Evolutionary conservation across 2,113 vertebrate genomes (phyloP), one percentile per base, ranked within the genome.

Genomic region (Cyprinodon variegatus): DNA sequence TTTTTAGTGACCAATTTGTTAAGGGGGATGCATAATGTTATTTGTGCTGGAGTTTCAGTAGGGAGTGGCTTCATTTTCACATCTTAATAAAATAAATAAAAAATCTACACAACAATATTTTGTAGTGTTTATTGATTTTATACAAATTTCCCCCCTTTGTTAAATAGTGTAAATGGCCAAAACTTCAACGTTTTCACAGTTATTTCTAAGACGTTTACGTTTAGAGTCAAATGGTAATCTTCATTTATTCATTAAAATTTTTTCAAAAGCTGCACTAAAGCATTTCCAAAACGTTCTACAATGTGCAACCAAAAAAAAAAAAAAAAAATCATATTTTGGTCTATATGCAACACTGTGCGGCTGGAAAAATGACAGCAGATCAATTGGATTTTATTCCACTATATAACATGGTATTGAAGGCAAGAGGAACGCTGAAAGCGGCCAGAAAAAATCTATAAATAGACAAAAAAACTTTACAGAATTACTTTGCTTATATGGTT

Each of bases 61-160:
- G 84, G 90, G 87, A 85, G 82, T 76, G 84, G 86, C 81, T 65
- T 83, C 41, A 38, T 79, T 74, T 71, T 78, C 45, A 76, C 64
- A 85, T 75, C 76, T 63, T 83, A 75, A 82, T 83, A 77, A 66
- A 73, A 57, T 61, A 4, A 9, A 22, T 70, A 62, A 74, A 29
- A 75, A 80, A 86, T 86, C 37, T 62, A 86, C 85, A 73, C 45
- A 36, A 37, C 2, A 10, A 39, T 68, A 57, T 53, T 72, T 69
- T 76, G n/a, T 83, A 83, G 89, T 89, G 79, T 88, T 84, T 80
- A 50, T 80, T 82, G 68, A 69, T 87, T 90, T 88, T 79, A 70
- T 65, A 72, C 40, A 74, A 87, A 77, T 68, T 73, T 74, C 20
- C n/a, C 78, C 38, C 72, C 53, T 15, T 68, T 78, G 86, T 74